A percentile compares a stretch with the other conserved stretches of the same genome.
Evolutionary conservation across 2,113 vertebrate genomes (phyloP).

Genomic region (Sula dactylatra): DNA sequence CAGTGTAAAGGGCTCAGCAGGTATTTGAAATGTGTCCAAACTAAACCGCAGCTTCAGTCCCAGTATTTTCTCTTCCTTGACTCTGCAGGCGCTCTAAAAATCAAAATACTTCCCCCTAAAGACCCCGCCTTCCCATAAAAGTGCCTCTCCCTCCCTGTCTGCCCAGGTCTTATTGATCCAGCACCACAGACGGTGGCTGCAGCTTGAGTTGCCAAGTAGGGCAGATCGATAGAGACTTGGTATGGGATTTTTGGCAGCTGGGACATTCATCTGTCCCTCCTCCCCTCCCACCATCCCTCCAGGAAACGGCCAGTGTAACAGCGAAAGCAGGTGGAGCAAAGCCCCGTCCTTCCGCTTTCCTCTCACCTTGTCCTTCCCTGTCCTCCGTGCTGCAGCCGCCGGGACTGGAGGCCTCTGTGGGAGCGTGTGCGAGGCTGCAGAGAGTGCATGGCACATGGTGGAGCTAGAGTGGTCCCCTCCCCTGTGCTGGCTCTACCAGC

Average conservation of each 20-base stretch:
- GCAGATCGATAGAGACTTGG: constrained; percentile 50
- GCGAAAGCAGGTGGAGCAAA: neutral
- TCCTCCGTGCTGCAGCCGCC: neutral
- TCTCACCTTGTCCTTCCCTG: neutral
- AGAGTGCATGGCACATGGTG: fast-evolving
- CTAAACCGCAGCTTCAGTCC: neutral
- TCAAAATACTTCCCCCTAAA: constrained; percentile 1
- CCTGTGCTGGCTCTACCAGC: fast-evolving
- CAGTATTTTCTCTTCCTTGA: constrained; percentile 27
- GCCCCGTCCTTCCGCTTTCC: fast-evolving
- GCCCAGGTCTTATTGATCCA: constrained; percentile 48
- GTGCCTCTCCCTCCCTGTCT: neutral
- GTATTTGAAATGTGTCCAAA: neutral
- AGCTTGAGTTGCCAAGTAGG: constrained; percentile 63
- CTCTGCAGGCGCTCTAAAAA: neutral
- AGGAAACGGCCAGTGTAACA: neutral
- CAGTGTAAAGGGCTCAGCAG: neutral
- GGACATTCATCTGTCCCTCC: neutral
- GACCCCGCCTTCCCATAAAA: neutral
- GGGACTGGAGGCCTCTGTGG: fast-evolving
- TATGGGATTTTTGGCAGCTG: constrained; percentile 51
- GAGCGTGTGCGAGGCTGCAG: neutral
- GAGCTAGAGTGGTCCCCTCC: neutral
- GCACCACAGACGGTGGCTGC: constrained; percentile 34
- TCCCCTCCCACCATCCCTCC: neutral